Conservation (phyloP, 2,797 vertebrate genomes). For the Sebastiscus tertius region DNA sequence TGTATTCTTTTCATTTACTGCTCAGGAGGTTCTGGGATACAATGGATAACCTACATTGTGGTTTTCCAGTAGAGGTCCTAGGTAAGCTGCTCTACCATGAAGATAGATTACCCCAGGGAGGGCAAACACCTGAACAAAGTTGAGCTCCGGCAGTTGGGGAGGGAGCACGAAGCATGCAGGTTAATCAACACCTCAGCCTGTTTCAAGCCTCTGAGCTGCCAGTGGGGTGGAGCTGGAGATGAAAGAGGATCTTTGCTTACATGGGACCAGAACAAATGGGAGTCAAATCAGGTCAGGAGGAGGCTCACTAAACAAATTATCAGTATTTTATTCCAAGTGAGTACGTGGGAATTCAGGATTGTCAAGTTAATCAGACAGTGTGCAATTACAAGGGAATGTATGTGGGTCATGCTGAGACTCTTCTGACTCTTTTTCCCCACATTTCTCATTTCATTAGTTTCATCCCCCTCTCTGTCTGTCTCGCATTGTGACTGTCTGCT, state of each 20-base stretch:
- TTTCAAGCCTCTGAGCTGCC: constrained; percentile 9
- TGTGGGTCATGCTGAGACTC: constrained; percentile 51
- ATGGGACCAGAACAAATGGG: constrained; percentile 18
- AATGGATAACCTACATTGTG: constrained; percentile 10
- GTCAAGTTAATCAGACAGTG: constrained; percentile 41
- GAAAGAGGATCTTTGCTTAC: constrained; percentile 33
- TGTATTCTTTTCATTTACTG: constrained; percentile 10
- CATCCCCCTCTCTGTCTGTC: constrained; percentile 16
- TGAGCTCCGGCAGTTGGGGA: constrained; percentile 4
- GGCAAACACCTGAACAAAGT: background rate
- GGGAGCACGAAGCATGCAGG: constrained; percentile 25
- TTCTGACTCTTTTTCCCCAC: background rate
- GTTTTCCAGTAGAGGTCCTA: constrained; percentile 22
- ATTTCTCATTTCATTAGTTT: constrained; percentile 60
- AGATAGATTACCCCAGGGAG: background rate
- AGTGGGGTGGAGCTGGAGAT: constrained; percentile 17
- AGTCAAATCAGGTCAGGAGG: constrained; percentile 36
- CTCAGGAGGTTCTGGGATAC: constrained; percentile 20
- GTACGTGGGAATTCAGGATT: constrained; percentile 11
- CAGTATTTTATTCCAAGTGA: constrained; percentile 1
- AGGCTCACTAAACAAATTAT: constrained; percentile 38
- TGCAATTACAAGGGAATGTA: constrained; percentile 34
- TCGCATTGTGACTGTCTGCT: constrained; percentile 38
- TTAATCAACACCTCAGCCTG: constrained; percentile 38
- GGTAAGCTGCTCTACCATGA: constrained; percentile 5